Evolutionary conservation across 2,113 vertebrate species (phyloP), one percentile per base, ranked within the genome.

Genomic region (Tringa solitaria): DNA sequence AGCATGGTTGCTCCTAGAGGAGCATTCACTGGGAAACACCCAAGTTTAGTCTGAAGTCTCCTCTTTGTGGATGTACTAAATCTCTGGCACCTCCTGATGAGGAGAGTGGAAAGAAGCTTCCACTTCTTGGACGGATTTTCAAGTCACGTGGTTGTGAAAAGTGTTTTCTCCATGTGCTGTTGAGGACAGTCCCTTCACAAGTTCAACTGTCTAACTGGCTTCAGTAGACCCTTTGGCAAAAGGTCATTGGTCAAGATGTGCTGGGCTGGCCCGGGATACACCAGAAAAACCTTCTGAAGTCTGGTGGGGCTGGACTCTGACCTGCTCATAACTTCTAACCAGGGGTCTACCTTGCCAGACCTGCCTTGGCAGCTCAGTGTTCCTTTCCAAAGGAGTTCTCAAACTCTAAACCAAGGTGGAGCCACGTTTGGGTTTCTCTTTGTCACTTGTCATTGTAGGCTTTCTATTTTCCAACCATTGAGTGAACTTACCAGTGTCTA

Each of bases 401-500:
- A 22, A 56, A 13, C 50, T 57, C 72, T 27, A 5, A n/a, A 10
- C 17, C n/a, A 7, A 16, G 63, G 6, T 37, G 68, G 59, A 74
- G 30, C 39, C 3, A 1, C 1, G 4, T 32, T 26, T 88, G 63
- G 39, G 16, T 11, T 32, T 60, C 33, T 8, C 53, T 68, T 23
- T 57, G 59, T 82, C 74, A 6, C 56, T 43, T 72, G 21, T 65
- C 72, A 4, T n/a, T n/a, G 5, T 3, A 11, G 67, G 35, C 41
- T 59, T 8, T 26, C n/a, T 50, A 0, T 61, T 80, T 88, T 46
- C n/a, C 64, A 67, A 3, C 51, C 48, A 6, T 1, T 61, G 65
- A 64, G 77, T 0, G 0, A 69, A 26, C 0, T 57, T 30, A 33
- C 28, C 43, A 37, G 35, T 16, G 23, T 30, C n/a, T 64, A 19